Evolutionary conservation across 92 coral and sea anemone genomes (phyloP), one percentile per base, ranked within the genome.

Genomic region (Epizoanthus scotinus): DNA sequence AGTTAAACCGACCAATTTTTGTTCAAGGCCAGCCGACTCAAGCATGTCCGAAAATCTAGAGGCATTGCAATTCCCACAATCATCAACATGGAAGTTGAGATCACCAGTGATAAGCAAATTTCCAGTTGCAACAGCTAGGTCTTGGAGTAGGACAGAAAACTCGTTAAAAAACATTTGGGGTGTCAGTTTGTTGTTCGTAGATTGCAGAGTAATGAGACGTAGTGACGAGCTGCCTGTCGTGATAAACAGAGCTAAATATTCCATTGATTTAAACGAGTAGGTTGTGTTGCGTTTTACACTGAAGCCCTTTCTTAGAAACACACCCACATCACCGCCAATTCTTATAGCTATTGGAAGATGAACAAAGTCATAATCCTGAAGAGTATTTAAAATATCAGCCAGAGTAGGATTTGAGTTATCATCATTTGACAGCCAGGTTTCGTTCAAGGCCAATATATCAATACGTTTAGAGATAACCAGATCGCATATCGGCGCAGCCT

Each of bases 231-330:
- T 50, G 19, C 17, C 19, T 58, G 77, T 50, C 10, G 49, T 36
- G 64, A 67, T 54, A 27, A 13, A 69, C 47, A 83, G 86, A 29
- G 72, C 82, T 59, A 71, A 59, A 47, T 70, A 73, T 82, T 83
- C 82, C 53, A 83, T 57, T 49, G 82, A 73, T 54, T 83, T 73
- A 56, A 72, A 83, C 26, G n/a, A 47, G 56, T 42, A 36, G 61
- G 53, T 47, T 50, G 73, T 49, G 27, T 0, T 66, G 61, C 25
- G 84, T 65, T 79, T 79, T 60, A 79, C 84, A 36, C 56, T 1
- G 71, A 79, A 79, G 22, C 74, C 84, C 15, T 79, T 79, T 24
- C 83, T 77, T 59, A 84, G 82, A 22, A 63, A 64, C n/a, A n/a
- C n/a, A n/a, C n/a, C n/a, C n/a, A n/a, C n/a, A n/a, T n/a, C n/a